Base-by-base conservation (phyloP, 1,140 invertebrate genomes). In the Aethina tumida region DNA sequence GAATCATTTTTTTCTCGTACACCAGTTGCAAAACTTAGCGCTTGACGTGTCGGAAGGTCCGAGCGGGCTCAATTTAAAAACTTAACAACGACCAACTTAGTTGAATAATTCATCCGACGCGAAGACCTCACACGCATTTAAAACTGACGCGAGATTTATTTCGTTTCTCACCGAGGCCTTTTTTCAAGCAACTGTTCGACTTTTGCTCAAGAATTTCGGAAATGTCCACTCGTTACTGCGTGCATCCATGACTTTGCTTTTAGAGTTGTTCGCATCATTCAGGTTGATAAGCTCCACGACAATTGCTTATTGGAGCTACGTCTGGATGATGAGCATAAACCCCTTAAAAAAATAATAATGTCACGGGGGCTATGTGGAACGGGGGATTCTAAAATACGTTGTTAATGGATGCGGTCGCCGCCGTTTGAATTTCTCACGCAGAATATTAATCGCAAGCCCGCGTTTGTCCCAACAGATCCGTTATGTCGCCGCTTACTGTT, bases 21-120 rank as follows among this genome's bases (percentile, higher is more conserved):
- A 22, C 21, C 21, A 7, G 21, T 7, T 22, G 21, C 19, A 15
- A 35, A 13, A 26, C 28, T 35, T 35, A 14, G 31, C 42, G 39
- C 42, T 38, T 12, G 28, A 19, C 31, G 42, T 35, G 36, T 44
- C 37, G 42, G 13, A 33, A 20, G 40, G 16, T 31, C 33, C 34
- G 20, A 32, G 20, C 14, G 25, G 19, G 21, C 19, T 35, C 16
- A n/a, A 35, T 15, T 13, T 29, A 42, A 42, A 41, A 39, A 35
- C 31, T 33, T 6, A 39, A 43, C 40, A 41, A 51, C 47, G 50
- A 48, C 42, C 45, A 43, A 50, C 43, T 41, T 34, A 30, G 19
- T 50, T 53, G 51, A 53, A 53, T 51, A 53, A 53, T 53, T 53
- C 51, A 53, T 50, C 48, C 27, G 17, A 38, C 32, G 42, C 28